Conservation (phyloP, 2,113 vertebrate species). For the Cheilinus undulatus region DNA sequence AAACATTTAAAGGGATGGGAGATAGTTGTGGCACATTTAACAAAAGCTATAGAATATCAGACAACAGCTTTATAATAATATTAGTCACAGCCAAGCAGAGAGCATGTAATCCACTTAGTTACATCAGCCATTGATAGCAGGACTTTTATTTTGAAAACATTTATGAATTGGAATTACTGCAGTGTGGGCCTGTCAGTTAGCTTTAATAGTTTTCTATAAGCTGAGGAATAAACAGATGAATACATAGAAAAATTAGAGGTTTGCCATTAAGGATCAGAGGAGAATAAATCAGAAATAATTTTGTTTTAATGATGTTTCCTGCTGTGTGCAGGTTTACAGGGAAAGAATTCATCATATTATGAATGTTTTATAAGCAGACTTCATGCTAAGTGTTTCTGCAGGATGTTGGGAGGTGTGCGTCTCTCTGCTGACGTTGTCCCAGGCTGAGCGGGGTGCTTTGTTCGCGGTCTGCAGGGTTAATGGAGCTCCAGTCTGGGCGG, state of each 20-base stretch:
- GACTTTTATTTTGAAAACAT: constrained; percentile 45
- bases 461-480: constrained; percentile 79
- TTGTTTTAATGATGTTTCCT: no score
- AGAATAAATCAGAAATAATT: neutral
- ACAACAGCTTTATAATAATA: constrained; percentile 62
- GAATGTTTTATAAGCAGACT: constrained; percentile 2
- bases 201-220: neutral
- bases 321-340: neutral
- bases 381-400: constrained; percentile 2
- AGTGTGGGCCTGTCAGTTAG: neutral
- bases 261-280: neutral
- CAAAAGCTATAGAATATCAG: constrained; percentile 61
- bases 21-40: constrained; percentile 24
- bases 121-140: constrained; percentile 30
- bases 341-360: neutral
- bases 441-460: constrained; percentile 66
- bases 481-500: constrained; percentile 83
- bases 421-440: constrained; percentile 44
- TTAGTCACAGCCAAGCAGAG: constrained; percentile 65
- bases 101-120: constrained; percentile 77
- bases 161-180: constrained; percentile 14
- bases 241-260: neutral
- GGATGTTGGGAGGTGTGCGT: constrained; percentile 60
- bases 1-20: constrained; percentile 5
- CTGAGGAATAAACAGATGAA: neutral